Percentiles rank a stretch among this genome's conserved stretches.
These are phyloP conservation scores for Drosophila dunni DNA, from an alignment of 1,140 invertebrate genomes.

Conservation along the genomic window DNA sequence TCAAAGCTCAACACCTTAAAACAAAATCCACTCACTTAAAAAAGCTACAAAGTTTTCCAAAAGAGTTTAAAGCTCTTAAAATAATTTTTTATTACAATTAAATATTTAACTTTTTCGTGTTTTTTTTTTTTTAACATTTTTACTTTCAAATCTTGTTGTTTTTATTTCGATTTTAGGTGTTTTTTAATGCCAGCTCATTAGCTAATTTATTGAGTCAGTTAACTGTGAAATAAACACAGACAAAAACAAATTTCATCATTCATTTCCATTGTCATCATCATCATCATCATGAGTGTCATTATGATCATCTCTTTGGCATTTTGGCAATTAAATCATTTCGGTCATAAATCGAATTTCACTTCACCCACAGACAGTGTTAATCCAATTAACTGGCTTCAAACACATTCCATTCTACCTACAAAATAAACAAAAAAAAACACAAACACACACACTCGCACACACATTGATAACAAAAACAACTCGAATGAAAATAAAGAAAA, in stretches of 20 bases:
- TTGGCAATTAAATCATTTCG: slow-evolving; percentile 76
- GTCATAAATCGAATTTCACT: slow-evolving; percentile 72
- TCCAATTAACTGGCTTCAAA: slow-evolving; percentile 79
- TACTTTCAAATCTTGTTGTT: neutral
- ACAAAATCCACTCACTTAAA: too few species aligned
- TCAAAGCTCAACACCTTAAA: too few species aligned
- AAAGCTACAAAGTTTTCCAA: too few species aligned
- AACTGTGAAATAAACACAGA: slow-evolving; percentile 6
- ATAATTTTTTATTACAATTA: neutral
- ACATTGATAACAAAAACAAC: neutral
- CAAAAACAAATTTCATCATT: neutral
- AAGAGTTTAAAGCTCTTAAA: too few species aligned
- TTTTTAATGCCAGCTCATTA: slow-evolving; percentile 7
- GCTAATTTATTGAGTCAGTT: slow-evolving; percentile 2
- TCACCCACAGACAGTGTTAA: slow-evolving; percentile 60
- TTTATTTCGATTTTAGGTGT: neutral
- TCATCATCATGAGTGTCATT: neutral
- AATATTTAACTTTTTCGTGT: too few species aligned
- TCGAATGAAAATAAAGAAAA: neutral
- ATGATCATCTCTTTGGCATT: slow-evolving; percentile 32
- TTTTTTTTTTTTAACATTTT: neutral
- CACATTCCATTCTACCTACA: slow-evolving; percentile 60
- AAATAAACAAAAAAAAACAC: slow-evolving; percentile 22
- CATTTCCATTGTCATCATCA: slow-evolving; percentile 21
- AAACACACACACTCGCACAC: neutral